phyloP scores from a whole-genome alignment of 2,797 vertebrate species.

The Cynopterus sphinx region DNA sequence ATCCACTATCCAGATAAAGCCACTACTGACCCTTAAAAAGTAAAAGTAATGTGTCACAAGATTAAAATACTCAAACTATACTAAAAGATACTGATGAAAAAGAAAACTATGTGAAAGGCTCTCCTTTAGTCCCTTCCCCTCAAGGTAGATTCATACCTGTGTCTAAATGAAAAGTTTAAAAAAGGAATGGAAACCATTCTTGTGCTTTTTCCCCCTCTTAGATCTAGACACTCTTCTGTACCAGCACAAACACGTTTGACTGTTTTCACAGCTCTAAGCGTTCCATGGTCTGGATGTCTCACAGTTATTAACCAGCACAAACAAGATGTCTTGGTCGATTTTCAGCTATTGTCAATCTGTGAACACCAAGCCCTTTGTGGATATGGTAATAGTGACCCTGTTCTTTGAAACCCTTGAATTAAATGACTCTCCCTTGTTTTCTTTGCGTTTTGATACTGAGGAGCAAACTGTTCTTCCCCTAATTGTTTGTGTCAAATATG shows the following conservation, averaged over 20 bases:
- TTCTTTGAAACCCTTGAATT: conserved; percentile 12
- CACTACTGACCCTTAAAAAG: not conserved
- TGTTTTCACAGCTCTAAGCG: not conserved
- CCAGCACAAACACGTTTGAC: not conserved
- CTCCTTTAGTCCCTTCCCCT: not conserved
- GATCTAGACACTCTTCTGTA: not conserved
- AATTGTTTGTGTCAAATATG: not conserved
- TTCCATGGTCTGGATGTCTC: not conserved
- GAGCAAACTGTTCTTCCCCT: not conserved
- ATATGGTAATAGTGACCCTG: not conserved
- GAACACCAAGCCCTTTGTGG: not conserved
- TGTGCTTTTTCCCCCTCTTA: too few species aligned
- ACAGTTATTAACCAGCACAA: not conserved
- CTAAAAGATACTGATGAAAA: not conserved
- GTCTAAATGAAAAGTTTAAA: not conserved
- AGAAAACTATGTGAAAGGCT: not conserved
- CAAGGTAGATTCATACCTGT: not conserved
- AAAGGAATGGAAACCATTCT: not conserved
- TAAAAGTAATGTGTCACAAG: not conserved
- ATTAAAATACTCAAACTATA: not conserved
- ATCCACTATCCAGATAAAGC: not conserved
- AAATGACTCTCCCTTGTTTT: not conserved
- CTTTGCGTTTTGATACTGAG: not conserved
- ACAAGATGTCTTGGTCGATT: not conserved
- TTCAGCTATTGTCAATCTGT: not conserved